Conservation (phyloP, 2,888 invertebrate species). For the Ariolimax columbianus region DNA sequence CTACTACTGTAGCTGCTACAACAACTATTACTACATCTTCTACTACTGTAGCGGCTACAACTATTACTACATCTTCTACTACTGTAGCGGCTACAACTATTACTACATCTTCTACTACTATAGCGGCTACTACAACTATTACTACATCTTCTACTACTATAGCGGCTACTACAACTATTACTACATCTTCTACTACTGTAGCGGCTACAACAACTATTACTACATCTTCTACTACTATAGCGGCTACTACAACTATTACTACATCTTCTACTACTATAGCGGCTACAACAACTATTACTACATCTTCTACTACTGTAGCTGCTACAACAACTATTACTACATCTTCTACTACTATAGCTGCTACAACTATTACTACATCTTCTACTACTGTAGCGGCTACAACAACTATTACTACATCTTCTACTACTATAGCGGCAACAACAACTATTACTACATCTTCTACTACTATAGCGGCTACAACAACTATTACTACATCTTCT, state of each 20-base stretch:
- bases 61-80: too few relatives aligned
- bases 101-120: not conserved
- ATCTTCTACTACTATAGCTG: too few relatives aligned
- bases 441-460: too few relatives aligned
- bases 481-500: too few relatives aligned
- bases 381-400: not conserved
- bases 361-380: too few relatives aligned
- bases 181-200: constrained; percentile 12
- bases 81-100: not conserved
- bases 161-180: constrained; percentile 6
- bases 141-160: not conserved
- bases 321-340: too few relatives aligned
- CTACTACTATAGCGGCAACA: too few relatives aligned
- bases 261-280: not conserved
- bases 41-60: not conserved
- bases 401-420: not conserved
- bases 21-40: not conserved
- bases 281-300: not conserved
- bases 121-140: not conserved
- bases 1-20: constrained; percentile 3
- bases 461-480: too few relatives aligned
- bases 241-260: too few relatives aligned
- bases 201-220: not conserved
- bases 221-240: too few relatives aligned
- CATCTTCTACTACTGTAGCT: too few relatives aligned